phyloP scores from a whole-genome alignment of 2,113 vertebrate species.

The Anthoscopus minutus region DNA sequence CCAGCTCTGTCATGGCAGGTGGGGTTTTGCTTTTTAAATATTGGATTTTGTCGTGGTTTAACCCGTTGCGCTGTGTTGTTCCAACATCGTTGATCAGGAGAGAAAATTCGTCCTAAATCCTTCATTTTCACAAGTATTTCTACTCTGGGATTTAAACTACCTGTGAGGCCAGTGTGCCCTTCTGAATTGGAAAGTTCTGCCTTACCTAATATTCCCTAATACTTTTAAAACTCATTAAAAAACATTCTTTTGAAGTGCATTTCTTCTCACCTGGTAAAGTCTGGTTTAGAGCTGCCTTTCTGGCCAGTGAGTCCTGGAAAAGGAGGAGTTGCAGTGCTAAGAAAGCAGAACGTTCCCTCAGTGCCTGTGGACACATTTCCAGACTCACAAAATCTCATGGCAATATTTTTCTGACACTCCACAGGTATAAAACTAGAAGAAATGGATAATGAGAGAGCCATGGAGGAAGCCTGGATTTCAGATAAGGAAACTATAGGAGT shows the following conservation, averaged over 20 bases:
- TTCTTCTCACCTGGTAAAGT: not conserved
- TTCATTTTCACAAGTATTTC: not conserved
- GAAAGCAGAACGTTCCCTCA: not conserved
- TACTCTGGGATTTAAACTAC: not conserved
- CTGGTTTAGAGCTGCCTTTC: not conserved
- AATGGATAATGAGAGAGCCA: conserved; percentile 70
- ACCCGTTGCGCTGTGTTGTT: fast-evolving
- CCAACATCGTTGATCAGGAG: fast-evolving
- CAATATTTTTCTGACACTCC: not conserved
- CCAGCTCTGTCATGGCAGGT: conserved; percentile 48
- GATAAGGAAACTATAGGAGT: conserved; percentile 70
- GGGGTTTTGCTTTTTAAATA: not conserved
- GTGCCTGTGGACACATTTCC: fast-evolving
- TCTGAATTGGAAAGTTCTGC: not conserved
- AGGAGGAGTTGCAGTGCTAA: not conserved
- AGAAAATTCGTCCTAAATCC: not conserved
- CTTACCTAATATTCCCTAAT: not conserved
- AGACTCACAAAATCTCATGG: not conserved
- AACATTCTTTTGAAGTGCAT: not conserved
- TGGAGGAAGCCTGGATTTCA: conserved; percentile 75
- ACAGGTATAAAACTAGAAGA: conserved; percentile 66
- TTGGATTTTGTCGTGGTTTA: not conserved
- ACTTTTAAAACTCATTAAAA: not conserved
- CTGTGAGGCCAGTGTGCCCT: not conserved
- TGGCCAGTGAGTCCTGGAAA: not conserved